phyloP scores from a whole-genome alignment of 2,113 vertebrate species.

The Ictalurus furcatus region DNA sequence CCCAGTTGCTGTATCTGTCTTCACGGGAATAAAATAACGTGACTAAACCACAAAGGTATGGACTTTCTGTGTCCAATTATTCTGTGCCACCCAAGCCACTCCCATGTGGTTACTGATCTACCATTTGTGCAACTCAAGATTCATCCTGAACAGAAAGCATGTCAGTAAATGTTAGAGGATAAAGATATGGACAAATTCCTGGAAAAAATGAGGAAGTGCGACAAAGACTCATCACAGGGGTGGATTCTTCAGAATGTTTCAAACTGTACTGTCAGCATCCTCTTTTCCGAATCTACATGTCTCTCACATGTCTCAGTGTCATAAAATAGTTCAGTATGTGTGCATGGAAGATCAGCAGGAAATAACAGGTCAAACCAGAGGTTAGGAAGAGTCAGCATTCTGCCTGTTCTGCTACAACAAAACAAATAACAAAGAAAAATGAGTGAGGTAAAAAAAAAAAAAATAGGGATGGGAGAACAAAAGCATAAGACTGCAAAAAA shows the following conservation, averaged over 20 bases:
- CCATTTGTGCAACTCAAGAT: not conserved
- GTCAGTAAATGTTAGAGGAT: not conserved
- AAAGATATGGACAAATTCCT: not conserved
- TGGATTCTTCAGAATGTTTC: not conserved
- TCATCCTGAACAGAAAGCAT: not conserved
- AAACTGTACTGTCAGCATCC: conserved; percentile 31
- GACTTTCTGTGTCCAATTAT: not conserved
- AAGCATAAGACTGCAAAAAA: not conserved
- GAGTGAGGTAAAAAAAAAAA: no score
- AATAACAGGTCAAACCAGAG: conserved; percentile 8
- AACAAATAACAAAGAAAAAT: not conserved
- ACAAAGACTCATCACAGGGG: not conserved
- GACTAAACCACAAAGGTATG: not conserved
- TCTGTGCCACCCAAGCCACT: not conserved
- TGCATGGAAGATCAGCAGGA: not conserved
- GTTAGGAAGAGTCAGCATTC: conserved; percentile 11
- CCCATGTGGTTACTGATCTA: not conserved
- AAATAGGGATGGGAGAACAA: not conserved
- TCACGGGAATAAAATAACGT: not conserved
- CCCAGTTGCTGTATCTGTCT: not conserved
- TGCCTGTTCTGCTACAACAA: not conserved
- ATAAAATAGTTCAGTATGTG: not conserved
- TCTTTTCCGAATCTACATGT: not conserved
- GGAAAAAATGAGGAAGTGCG: not conserved
- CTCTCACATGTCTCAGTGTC: conserved; percentile 1